Percentiles rank a stretch among this genome's conserved stretches.
These are phyloP conservation scores for Ophioderma brevispina DNA, from an alignment of 35 echinoderm and acorn worm genomes.

Conservation along the genomic window DNA sequence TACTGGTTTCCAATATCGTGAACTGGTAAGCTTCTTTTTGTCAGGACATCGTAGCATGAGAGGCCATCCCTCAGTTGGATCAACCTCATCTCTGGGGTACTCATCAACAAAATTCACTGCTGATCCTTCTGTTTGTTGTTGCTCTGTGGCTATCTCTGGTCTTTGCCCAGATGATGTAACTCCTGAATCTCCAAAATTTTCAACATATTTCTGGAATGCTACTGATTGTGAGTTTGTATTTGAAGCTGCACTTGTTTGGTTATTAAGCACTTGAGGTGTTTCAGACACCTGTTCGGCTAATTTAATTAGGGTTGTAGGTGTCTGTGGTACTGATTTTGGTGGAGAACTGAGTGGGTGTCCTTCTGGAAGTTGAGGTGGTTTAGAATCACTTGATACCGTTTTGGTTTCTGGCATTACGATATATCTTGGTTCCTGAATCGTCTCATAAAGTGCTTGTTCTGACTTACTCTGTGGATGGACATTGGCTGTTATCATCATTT, in stretches of 20 bases:
- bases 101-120: constrained; percentile 58
- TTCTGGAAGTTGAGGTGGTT: neutral
- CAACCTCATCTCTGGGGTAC: constrained; percentile 53
- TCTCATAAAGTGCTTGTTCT: neutral
- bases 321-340: constrained; percentile 20
- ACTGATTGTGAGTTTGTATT: neutral
- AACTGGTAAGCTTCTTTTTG: constrained; percentile 88
- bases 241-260: constrained; percentile 1
- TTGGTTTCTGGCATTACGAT: constrained; percentile 8
- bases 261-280: constrained; percentile 12
- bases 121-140: neutral
- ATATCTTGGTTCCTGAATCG: neutral
- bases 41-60: constrained; percentile 86
- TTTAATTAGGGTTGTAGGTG: constrained; percentile 14
- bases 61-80: constrained; percentile 78
- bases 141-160: neutral
- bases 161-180: constrained; percentile 29
- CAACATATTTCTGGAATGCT: constrained; percentile 12
- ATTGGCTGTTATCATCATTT: constrained; percentile 46
- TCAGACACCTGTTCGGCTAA: neutral
- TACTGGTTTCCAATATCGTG: constrained; percentile 86
- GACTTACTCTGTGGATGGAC: constrained; percentile 2
- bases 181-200: constrained; percentile 37
- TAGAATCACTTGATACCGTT: no score
- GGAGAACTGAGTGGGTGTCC: neutral